A percentile compares a stretch with the other conserved stretches of the same genome.
Conservation (phyloP, 2,113 vertebrate genomes). For the Rhegmatorhina hoffmannsi region DNA sequence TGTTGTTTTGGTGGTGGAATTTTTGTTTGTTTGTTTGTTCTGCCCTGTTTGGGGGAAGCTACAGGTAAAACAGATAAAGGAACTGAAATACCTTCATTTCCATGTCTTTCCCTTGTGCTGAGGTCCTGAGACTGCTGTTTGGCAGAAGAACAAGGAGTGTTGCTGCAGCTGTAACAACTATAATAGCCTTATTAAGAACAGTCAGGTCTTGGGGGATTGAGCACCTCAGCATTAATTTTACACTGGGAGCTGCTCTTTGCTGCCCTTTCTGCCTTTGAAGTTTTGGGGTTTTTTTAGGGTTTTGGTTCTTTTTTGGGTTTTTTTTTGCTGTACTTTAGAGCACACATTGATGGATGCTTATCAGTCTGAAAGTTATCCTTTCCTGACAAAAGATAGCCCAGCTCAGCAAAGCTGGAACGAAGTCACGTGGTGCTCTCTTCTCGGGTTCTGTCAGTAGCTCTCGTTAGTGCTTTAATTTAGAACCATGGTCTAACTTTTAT, state of each 20-base stretch:
- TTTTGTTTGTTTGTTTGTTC: rapidly evolving
- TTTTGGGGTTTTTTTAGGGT: not conserved
- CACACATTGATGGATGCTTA: slow-evolving; percentile 38
- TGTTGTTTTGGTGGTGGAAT: not conserved
- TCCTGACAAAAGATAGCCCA: slow-evolving; percentile 43
- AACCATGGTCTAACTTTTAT: slow-evolving; percentile 17
- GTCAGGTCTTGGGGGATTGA: not conserved
- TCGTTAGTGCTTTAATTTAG: slow-evolving; percentile 40
- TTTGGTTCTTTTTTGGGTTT: not conserved
- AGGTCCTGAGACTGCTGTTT: not conserved
- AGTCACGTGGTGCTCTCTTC: not conserved
- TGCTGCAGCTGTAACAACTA: not conserved
- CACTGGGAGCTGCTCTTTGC: not conserved
- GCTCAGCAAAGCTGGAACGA: slow-evolving; percentile 14
- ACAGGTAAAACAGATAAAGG: not conserved
- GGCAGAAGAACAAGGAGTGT: not conserved
- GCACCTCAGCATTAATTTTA: not conserved
- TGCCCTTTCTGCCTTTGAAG: not conserved
- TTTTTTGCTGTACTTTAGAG: not conserved
- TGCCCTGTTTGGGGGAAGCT: not conserved
- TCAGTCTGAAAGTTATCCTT: slow-evolving; percentile 51
- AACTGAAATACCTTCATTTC: not conserved
- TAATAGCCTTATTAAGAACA: not conserved
- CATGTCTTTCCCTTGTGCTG: not conserved
- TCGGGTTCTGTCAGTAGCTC: slow-evolving; percentile 5